Evolutionary conservation across 2,888 invertebrate species (phyloP).

Genomic region (Lycophotia porphyrea): DNA sequence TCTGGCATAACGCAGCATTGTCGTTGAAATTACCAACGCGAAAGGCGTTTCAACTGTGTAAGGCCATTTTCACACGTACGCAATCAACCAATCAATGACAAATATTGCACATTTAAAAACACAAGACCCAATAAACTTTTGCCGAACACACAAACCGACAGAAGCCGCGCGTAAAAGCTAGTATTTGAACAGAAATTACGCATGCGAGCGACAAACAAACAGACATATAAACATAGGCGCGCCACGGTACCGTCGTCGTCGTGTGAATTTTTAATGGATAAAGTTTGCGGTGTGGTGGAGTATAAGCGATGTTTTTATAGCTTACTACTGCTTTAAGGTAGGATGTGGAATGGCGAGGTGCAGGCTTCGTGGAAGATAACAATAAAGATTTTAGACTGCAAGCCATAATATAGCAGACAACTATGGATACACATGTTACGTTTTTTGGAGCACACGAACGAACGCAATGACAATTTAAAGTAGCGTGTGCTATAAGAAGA

Average conservation of each 20-base stretch:
- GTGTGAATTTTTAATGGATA: constrained; percentile 59
- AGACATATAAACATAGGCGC: constrained; percentile 53
- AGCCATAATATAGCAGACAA: neutral
- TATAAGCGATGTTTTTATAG: constrained; percentile 47
- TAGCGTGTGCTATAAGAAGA: neutral
- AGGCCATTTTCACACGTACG: neutral
- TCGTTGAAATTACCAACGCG: neutral
- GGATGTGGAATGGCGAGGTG: constrained; percentile 7
- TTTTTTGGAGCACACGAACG: neutral
- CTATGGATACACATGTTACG: neutral
- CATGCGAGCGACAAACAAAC: constrained; percentile 49
- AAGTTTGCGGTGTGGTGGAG: constrained; percentile 9
- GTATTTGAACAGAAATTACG: constrained; percentile 45
- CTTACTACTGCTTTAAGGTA: constrained; percentile 11
- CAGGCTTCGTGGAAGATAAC: neutral
- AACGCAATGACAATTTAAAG: neutral
- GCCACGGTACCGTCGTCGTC: constrained; percentile 26
- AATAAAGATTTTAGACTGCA: constrained; percentile 16
- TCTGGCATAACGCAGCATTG: neutral
- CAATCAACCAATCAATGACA: neutral
- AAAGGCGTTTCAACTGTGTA: neutral
- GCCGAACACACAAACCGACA: constrained; percentile 1
- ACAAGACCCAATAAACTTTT: constrained; percentile 16
- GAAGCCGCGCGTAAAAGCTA: constrained; percentile 12
- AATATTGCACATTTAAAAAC: neutral